These are phyloP conservation scores for Paracentrotus lividus DNA, from an alignment of 53 echinoderm and acorn worm species.

Conservation along the genomic window DNA sequence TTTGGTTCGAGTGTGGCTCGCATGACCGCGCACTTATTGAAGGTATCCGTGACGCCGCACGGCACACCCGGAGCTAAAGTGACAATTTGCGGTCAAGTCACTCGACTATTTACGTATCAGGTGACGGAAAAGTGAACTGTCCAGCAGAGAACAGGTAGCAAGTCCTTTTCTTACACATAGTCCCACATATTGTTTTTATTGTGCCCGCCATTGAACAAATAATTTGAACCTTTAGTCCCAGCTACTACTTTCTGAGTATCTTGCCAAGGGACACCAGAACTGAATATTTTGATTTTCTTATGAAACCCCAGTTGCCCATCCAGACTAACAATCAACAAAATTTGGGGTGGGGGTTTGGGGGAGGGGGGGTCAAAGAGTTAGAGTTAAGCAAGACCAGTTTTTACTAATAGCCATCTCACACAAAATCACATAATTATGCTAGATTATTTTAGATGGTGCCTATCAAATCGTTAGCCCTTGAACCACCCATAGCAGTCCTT, in stretches of 20 bases:
- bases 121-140: background rate
- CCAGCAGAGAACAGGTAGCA: background rate
- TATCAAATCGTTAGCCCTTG: no score
- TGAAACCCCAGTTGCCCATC: no score
- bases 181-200: background rate
- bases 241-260: background rate
- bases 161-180: background rate
- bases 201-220: background rate
- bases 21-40: slow-evolving; percentile 36
- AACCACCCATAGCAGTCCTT: no score
- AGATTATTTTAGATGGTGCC: no score
- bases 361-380: no score
- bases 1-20: slow-evolving; percentile 15
- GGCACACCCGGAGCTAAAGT: slow-evolving; percentile 51
- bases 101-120: slow-evolving; percentile 36
- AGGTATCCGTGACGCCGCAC: slow-evolving; percentile 60
- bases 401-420: no score
- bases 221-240: background rate
- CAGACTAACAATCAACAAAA: no score
- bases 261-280: background rate
- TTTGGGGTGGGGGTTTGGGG: no score
- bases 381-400: no score
- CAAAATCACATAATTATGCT: no score
- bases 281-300: background rate
- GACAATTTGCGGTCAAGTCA: slow-evolving; percentile 57